Conservation (phyloP, 2,888 invertebrate species). For the Drosophila suboccidentalis region DNA sequence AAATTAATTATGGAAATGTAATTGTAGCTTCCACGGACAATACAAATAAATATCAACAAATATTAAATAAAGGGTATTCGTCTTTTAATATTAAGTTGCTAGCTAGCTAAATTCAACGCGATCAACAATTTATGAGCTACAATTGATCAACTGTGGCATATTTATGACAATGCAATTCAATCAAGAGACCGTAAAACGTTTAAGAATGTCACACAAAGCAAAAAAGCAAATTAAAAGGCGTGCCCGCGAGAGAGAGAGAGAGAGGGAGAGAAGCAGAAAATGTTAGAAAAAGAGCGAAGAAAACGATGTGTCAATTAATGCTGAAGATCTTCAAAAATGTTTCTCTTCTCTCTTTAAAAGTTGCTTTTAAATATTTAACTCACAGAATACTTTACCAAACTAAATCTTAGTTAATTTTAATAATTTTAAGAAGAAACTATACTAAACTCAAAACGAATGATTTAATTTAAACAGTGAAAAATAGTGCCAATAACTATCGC, state of each 20-base stretch:
- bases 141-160: background rate
- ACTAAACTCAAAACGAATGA: background rate
- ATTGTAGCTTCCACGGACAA: constrained; percentile 15
- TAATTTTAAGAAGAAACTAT: background rate
- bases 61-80: background rate
- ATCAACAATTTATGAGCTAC: constrained; percentile 18
- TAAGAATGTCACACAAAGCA: constrained; percentile 3
- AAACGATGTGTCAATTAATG: no score
- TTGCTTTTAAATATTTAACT: background rate
- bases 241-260: background rate
- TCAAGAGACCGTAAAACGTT: constrained; percentile 7
- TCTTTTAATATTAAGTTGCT: constrained; percentile 9
- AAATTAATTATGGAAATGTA: constrained; percentile 18
- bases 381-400: background rate
- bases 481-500: constrained; percentile 7
- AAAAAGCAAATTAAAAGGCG: background rate
- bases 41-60: constrained; percentile 8
- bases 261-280: background rate
- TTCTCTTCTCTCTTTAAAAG: background rate
- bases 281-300: background rate
- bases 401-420: background rate
- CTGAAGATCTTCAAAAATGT: no score
- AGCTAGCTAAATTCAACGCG: constrained; percentile 9
- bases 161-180: background rate
- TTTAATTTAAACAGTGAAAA: background rate